phyloP scores from a whole-genome alignment of 1,140 invertebrate genomes.

The Brachionus sp. region DNA sequence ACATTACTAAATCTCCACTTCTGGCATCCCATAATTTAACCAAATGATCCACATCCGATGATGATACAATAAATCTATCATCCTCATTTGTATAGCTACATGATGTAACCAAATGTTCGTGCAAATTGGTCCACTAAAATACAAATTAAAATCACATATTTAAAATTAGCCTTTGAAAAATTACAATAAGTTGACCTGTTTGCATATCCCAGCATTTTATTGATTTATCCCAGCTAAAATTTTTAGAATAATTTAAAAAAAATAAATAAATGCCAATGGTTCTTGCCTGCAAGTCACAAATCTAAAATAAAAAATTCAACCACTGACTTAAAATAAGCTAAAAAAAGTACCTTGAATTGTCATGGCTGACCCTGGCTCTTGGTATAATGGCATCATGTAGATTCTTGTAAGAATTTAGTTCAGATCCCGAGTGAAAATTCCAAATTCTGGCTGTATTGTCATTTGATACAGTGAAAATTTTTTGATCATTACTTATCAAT shows the following conservation, averaged over 20 bases:
- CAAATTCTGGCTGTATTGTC: constrained; percentile 46
- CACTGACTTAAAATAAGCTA: not conserved
- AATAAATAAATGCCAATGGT: not conserved
- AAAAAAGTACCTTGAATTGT: not conserved
- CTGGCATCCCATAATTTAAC: constrained; percentile 54
- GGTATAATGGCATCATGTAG: constrained; percentile 35
- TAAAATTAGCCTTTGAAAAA: not conserved
- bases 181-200: constrained; percentile 52
- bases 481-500: constrained; percentile 31
- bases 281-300: constrained; percentile 35
- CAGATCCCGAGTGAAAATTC: constrained; percentile 34
- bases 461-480: constrained; percentile 14
- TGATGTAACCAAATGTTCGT: constrained; percentile 54
- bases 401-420: constrained; percentile 28
- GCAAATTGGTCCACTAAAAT: constrained; percentile 51
- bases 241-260: not conserved
- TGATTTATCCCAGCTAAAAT: constrained; percentile 55
- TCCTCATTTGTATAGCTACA: constrained; percentile 53
- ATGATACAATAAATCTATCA: constrained; percentile 51
- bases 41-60: constrained; percentile 54
- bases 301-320: not conserved
- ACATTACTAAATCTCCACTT: constrained; percentile 50
- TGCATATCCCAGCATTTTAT: constrained; percentile 54
- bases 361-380: constrained; percentile 20
- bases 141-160: not conserved